Percentiles rank a stretch among this genome's conserved stretches.
Evolutionary conservation across 2,113 vertebrate species (phyloP).

Genomic region (Cyprinodon tularosa): DNA sequence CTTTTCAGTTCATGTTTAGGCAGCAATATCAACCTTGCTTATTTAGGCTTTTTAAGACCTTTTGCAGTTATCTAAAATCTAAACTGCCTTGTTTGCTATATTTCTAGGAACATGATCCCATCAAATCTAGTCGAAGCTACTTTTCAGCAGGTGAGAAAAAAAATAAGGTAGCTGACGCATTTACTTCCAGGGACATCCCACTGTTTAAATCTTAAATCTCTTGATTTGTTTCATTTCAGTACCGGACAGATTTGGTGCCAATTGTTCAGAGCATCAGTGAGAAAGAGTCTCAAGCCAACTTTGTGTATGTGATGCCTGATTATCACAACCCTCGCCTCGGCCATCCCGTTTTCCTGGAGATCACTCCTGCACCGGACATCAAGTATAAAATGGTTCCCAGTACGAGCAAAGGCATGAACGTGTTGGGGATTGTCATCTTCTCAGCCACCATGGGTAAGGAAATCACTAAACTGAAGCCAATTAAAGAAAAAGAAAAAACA

Average conservation of each 20-base stretch:
- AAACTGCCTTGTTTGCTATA: not conserved
- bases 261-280: constrained; percentile 62
- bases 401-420: constrained; percentile 90
- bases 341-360: constrained; percentile 82
- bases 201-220: not conserved
- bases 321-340: constrained; percentile 81
- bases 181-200: not conserved
- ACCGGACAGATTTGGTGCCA: constrained; percentile 86
- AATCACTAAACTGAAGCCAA: not conserved
- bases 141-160: constrained; percentile 86
- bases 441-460: constrained; percentile 88
- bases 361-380: constrained; percentile 84
- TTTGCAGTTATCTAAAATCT: not conserved
- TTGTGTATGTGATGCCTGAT: constrained; percentile 86
- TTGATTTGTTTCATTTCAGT: constrained; percentile 70
- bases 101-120: constrained; percentile 89
- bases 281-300: constrained; percentile 77
- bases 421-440: constrained; percentile 91
- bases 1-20: not conserved
- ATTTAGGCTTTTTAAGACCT: not conserved
- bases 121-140: constrained; percentile 90
- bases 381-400: constrained; percentile 85
- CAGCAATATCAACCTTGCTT: not conserved
- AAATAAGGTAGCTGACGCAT: not conserved
- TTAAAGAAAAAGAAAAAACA: not conserved